phyloP scores from a whole-genome alignment of 1,140 invertebrate genomes.

The Cepaea nemoralis region DNA sequence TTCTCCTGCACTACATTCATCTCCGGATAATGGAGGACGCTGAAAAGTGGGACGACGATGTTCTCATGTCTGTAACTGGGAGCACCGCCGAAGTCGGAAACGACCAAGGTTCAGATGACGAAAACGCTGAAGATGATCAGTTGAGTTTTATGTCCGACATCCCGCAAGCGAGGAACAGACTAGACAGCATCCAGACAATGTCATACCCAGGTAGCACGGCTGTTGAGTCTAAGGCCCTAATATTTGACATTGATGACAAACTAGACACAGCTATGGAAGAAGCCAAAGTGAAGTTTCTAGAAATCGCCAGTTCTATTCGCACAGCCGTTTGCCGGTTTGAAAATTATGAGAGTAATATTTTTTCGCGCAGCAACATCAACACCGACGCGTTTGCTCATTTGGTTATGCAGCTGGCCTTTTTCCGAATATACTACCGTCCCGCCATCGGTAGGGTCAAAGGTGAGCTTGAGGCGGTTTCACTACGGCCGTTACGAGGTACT shows the following conservation, averaged over 20 bases:
- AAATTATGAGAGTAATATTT: not conserved
- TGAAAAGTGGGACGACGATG: constrained; percentile 35
- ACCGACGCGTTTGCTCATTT: constrained; percentile 34
- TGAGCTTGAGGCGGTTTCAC: constrained; percentile 1
- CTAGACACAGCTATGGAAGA: constrained; percentile 2
- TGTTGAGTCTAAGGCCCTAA: not conserved
- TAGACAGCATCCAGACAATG: not conserved
- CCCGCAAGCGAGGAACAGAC: not conserved
- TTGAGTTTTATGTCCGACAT: not conserved
- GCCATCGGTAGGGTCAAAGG: constrained; percentile 14
- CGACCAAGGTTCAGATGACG: not conserved
- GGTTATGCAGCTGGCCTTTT: constrained; percentile 26
- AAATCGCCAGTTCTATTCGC: not conserved
- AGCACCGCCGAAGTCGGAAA: not conserved
- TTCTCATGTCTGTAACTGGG: not conserved
- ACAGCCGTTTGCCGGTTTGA: constrained; percentile 25
- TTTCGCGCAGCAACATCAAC: not conserved
- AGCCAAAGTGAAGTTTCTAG: not conserved
- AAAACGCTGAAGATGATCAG: not conserved
- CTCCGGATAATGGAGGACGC: constrained; percentile 35
- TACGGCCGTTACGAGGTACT: constrained; percentile 16
- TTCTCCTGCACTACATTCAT: constrained; percentile 32
- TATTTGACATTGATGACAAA: not conserved
- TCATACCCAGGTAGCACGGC: not conserved
- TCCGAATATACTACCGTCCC: constrained; percentile 20